phyloP scores from a whole-genome alignment of 2,113 vertebrate species.

The Notarius lentiginosus region DNA sequence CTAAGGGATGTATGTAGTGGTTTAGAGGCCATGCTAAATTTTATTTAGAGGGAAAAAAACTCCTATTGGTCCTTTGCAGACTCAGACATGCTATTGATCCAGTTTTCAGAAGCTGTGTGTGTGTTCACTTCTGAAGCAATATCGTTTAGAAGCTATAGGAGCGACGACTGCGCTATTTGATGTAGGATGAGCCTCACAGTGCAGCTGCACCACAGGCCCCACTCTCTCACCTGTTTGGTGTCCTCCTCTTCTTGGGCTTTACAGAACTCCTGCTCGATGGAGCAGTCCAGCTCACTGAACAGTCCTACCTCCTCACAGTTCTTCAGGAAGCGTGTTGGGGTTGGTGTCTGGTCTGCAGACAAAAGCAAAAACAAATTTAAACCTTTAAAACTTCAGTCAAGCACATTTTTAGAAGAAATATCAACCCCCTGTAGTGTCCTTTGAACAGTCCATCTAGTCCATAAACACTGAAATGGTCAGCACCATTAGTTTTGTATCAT shows the following conservation, averaged over 20 bases:
- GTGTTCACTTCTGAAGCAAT: slow-evolving; percentile 18
- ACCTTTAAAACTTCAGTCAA: not conserved
- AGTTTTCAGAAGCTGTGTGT: not conserved
- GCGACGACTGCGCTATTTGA: slow-evolving; percentile 40
- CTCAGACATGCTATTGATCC: slow-evolving; percentile 10
- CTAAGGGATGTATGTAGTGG: slow-evolving; percentile 5
- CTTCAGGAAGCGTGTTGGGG: slow-evolving; percentile 96
- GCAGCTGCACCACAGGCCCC: slow-evolving; percentile 5
- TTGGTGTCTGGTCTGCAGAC: slow-evolving; percentile 94
- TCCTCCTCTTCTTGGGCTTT: slow-evolving; percentile 96
- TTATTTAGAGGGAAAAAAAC: slow-evolving; percentile 9
- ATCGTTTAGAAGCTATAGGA: not conserved
- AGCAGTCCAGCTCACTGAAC: slow-evolving; percentile 96
- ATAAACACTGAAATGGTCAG: slow-evolving; percentile 9
- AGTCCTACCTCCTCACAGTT: slow-evolving; percentile 98
- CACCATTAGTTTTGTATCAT: slow-evolving; percentile 15
- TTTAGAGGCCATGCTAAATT: slow-evolving; percentile 27
- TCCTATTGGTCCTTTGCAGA: not conserved
- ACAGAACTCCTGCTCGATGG: slow-evolving; percentile 95
- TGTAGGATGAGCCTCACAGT: slow-evolving; percentile 2
- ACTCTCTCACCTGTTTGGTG: slow-evolving; percentile 86
- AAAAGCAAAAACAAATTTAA: slow-evolving; percentile 27
- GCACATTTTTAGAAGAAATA: not conserved
- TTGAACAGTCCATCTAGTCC: slow-evolving; percentile 7
- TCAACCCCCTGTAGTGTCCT: not conserved